A percentile compares a stretch with the other conserved stretches of the same genome.
phyloP scores from a whole-genome alignment of 2,888 invertebrate genomes.

The Neoaliturus tenellus region DNA sequence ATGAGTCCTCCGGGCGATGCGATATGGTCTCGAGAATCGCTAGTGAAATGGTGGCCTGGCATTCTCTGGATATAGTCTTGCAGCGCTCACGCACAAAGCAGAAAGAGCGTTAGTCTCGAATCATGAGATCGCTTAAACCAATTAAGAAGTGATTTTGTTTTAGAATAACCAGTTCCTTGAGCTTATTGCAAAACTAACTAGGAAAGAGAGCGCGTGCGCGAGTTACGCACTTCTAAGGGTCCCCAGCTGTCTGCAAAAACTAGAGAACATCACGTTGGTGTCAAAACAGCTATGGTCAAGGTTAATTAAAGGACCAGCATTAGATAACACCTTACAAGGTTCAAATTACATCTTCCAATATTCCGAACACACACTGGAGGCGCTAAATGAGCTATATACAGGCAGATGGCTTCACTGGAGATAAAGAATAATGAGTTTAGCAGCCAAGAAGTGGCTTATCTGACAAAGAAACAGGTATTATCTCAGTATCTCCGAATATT shows the following conservation, averaged over 20 bases:
- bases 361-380: not conserved
- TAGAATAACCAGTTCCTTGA: not conserved
- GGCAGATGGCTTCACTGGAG: not conserved
- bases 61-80: not conserved
- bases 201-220: not conserved
- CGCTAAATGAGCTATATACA: not conserved
- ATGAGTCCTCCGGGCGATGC: no score
- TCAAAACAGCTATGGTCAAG: slow-evolving; percentile 8
- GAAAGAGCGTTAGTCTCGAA: not conserved
- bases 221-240: not conserved
- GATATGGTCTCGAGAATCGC: no score
- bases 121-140: slow-evolving; percentile 1
- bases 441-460: not conserved
- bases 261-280: not conserved
- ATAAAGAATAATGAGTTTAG: not conserved
- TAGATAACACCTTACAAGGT: not conserved
- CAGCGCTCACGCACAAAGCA: not conserved
- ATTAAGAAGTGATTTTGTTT: not conserved
- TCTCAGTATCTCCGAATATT: not conserved
- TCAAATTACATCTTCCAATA: not conserved
- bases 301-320: not conserved
- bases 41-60: not conserved
- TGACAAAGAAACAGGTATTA: not conserved
- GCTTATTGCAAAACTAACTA: no score
- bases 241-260: not conserved